Percentiles rank a stretch among this genome's conserved stretches.
Conservation (phyloP, 2,797 vertebrate genomes). For the Echiichthys vipera region DNA sequence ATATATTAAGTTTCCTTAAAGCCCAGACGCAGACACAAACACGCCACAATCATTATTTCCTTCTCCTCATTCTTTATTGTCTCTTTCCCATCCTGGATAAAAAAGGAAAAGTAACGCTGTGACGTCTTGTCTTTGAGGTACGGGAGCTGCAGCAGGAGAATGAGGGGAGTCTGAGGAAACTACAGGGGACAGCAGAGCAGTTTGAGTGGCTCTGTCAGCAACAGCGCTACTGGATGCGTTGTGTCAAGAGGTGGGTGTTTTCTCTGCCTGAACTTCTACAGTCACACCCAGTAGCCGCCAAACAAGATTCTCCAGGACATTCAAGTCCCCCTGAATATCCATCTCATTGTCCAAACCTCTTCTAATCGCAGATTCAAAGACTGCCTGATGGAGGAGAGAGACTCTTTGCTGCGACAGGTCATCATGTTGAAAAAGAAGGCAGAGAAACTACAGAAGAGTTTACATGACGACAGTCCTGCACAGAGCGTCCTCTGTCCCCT, state of each 20-base stretch:
- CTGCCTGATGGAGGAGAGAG: conserved; percentile 79
- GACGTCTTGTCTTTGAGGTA: conserved; percentile 61
- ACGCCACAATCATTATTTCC: not conserved
- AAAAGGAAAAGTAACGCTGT: not conserved
- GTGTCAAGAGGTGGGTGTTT: conserved; percentile 78
- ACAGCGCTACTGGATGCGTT: conserved; percentile 83
- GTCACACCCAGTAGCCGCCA: not conserved
- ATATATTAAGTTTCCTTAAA: too few species aligned
- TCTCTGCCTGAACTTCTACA: not conserved
- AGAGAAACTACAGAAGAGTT: conserved; percentile 45
- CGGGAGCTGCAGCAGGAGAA: conserved; percentile 76
- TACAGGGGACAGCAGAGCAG: conserved; percentile 81
- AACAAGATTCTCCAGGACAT: too few species aligned
- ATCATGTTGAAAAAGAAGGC: conserved; percentile 70
- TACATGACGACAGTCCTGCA: not conserved
- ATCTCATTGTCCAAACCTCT: not conserved
- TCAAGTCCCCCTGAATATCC: not conserved
- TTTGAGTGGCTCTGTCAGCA: conserved; percentile 86
- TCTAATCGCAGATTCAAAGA: conserved; percentile 78
- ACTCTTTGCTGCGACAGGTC: conserved; percentile 75
- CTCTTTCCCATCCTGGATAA: conserved; percentile 19
- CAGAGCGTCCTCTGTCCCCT: conserved; percentile 36
- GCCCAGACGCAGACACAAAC: conserved; percentile 1
- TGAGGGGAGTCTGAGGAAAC: conserved; percentile 76
- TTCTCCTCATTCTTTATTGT: conserved; percentile 24